A percentile compares a stretch with the other conserved stretches of the same genome.
Conservation (phyloP, 2,797 vertebrate genomes). For the Tolypeutes matacus region DNA sequence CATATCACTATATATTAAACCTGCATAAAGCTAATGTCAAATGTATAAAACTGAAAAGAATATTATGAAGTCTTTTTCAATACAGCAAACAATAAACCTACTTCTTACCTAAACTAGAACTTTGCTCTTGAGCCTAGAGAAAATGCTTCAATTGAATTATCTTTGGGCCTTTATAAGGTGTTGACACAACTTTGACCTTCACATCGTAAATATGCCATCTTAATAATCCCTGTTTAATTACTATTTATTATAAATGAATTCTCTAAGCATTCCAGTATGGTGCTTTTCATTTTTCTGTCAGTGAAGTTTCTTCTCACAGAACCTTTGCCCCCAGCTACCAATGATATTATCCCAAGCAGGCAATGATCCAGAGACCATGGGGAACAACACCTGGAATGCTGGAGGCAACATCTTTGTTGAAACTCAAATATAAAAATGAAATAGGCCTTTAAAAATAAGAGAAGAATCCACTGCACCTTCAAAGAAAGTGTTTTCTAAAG, state of each 20-base stretch:
- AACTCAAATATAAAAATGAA: neutral
- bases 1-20: neutral
- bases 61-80: neutral
- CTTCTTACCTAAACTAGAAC: constrained; percentile 53
- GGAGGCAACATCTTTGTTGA: constrained; percentile 73
- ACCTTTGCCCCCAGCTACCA: constrained; percentile 77
- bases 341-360: constrained; percentile 62
- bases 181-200: constrained; percentile 83
- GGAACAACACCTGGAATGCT: constrained; percentile 70
- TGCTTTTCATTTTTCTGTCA: constrained; percentile 85
- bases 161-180: constrained; percentile 83
- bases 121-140: constrained; percentile 74
- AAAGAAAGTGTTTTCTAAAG: constrained; percentile 71
- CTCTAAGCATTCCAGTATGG: constrained; percentile 76
- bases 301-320: constrained; percentile 81
- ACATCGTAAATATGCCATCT: constrained; percentile 81
- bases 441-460: accelerated
- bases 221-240: constrained; percentile 87
- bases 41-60: constrained; percentile 12
- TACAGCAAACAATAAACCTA: neutral
- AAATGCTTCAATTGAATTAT: constrained; percentile 81
- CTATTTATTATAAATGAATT: constrained; percentile 87
- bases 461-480: constrained; percentile 20
- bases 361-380: constrained; percentile 67
- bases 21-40: neutral